Evolutionary conservation across 2,113 vertebrate genomes (phyloP).

Genomic region (Callithrix jacchus): DNA sequence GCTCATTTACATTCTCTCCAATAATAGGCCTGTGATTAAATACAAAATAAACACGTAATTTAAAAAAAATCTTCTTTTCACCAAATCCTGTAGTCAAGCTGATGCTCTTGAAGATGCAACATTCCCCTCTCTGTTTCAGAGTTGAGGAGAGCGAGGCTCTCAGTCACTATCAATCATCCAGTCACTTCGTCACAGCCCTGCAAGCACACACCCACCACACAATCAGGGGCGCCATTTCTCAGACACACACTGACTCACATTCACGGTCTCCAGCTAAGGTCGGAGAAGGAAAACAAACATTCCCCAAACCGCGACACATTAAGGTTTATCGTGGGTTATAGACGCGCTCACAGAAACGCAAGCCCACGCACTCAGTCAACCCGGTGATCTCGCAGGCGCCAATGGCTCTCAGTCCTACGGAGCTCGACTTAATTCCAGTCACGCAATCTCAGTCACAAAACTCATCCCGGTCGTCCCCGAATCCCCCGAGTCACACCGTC

Average conservation of each 20-base stretch:
- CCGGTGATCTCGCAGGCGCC: not conserved
- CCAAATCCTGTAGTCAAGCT: not conserved
- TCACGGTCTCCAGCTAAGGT: not conserved
- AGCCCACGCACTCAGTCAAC: not conserved
- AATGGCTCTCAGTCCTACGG: not conserved
- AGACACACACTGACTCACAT: not conserved
- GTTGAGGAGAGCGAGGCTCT: not conserved
- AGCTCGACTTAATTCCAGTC: not conserved
- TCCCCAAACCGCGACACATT: not conserved
- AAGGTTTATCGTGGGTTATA: not conserved
- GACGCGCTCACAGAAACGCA: not conserved
- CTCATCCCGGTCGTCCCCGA: not conserved
- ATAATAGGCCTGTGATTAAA: not conserved
- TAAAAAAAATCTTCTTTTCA: not conserved
- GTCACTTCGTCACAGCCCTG: not conserved
- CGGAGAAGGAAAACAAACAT: not conserved
- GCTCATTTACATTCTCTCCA: not conserved
- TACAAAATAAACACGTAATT: conserved; percentile 2
- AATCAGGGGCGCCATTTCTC: not conserved
- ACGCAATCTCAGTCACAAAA: not conserved
- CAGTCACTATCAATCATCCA: not conserved
- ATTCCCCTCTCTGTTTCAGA: not conserved
- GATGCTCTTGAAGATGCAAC: not conserved
- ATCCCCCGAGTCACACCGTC: not conserved
- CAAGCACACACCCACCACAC: not conserved